Evolutionary conservation across 2,888 invertebrate genomes (phyloP), one percentile per base, ranked within the genome.

Genomic region (Hypomecis punctinalis): DNA sequence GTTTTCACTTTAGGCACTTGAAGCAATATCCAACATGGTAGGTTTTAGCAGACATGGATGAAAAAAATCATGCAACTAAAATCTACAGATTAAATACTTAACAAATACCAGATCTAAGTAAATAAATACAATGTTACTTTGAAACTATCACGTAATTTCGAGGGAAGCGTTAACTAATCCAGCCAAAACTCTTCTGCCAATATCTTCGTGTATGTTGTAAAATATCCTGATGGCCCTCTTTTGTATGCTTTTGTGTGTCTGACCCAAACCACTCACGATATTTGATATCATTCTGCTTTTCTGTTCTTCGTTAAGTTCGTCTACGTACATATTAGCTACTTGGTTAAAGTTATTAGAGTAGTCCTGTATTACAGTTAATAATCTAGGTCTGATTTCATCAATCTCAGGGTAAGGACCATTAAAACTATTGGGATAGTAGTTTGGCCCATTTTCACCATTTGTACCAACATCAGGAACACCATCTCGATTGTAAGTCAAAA

Each of bases 391-490:
- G 94, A 95, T 5, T 94, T 89, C 5, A 94, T 89, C 72, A 94
- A 94, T 45, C 94, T 94, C 61, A 94, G 91, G 0, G 23, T 23
- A 23, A 1, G 98, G 97, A 0, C 98, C 98, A 71, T 94, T 90
- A 85, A 97, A 99, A 69, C 97, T 97, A 90, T 99, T 99, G 0
- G 99, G 98, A 89, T 94, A 97, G 82, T 98, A 99, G 86, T 98
- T 98, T 0, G 98, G 98, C 0, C 96, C 96, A n/a, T 96, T 96
- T 33, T 94, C 95, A 84, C 97, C 97, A 81, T 97, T 98, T 73
- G 95, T 94, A 36, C 93, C 89, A n/a, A 95, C 92, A 42, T 95
- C 94, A 93, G 96, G 95, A 6, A 94, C 91, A 0, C 98, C 98
- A 82, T 98, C 98, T 13, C 98, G 94, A 85, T 97, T 97, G 80